Conservation (phyloP, 2,113 vertebrate species). For the Tetrao urogallus region DNA sequence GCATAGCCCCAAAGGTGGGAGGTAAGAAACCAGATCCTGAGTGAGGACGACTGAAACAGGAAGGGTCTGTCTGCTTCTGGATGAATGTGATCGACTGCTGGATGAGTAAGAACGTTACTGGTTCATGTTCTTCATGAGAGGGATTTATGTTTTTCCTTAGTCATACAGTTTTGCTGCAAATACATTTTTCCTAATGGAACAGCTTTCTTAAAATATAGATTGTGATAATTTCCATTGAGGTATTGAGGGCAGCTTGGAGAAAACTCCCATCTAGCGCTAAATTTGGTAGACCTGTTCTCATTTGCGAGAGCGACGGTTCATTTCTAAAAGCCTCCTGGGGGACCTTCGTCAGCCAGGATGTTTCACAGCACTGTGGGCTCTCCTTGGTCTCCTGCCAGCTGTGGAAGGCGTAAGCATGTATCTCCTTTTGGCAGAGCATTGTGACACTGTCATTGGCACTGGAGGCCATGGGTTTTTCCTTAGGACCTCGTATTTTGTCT, state of each 20-base stretch:
- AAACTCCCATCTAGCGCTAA: background rate
- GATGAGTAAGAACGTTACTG: accelerated
- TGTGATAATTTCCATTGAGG: background rate
- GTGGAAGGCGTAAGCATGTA: background rate
- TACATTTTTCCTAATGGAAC: conserved; percentile 17
- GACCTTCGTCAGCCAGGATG: background rate
- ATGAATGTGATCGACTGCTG: background rate
- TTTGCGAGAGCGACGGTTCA: background rate
- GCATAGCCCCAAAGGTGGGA: background rate
- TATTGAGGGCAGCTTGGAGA: background rate
- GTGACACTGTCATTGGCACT: accelerated
- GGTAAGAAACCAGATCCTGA: accelerated
- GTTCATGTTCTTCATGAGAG: background rate
- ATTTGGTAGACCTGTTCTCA: background rate
- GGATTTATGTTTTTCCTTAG: background rate
- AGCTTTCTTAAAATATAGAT: background rate
- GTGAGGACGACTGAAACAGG: background rate
- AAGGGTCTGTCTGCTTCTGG: background rate
- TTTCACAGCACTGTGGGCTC: background rate
- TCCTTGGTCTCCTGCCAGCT: background rate
- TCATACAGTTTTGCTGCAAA: background rate
- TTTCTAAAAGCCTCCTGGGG: accelerated
- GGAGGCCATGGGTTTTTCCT: accelerated
- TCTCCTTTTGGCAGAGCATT: background rate
- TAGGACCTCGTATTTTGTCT: background rate